Conservation (phyloP, 2,888 invertebrate genomes). For the Tachina grossa region DNA sequence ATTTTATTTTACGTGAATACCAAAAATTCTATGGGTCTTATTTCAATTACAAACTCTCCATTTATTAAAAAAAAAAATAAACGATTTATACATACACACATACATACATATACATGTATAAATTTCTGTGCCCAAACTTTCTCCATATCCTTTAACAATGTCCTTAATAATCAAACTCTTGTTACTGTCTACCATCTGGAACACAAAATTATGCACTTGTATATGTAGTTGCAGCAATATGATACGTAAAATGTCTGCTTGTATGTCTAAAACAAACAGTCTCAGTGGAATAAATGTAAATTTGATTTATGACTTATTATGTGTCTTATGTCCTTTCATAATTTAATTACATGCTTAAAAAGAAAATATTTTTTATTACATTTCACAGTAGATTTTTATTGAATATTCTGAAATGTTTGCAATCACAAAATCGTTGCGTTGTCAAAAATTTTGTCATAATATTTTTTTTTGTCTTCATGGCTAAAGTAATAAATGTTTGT, state of each 20-base stretch:
- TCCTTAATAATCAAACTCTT: conserved; percentile 54
- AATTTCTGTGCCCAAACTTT: background rate
- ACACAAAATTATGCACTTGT: background rate
- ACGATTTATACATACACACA: background rate
- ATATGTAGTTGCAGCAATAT: conserved; percentile 4
- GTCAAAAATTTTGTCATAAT: conserved; percentile 19
- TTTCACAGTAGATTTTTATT: conserved; percentile 40
- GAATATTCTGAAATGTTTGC: conserved; percentile 14
- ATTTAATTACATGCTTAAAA: conserved; percentile 79
- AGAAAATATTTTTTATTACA: conserved; percentile 7
- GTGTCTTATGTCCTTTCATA: conserved; percentile 81
- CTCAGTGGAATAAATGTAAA: conserved; percentile 78
- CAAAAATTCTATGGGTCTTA: too few species aligned
- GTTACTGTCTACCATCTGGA: conserved; percentile 44
- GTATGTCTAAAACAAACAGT: conserved; percentile 50
- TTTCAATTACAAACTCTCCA: too few species aligned
- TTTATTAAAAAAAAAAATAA: too few species aligned
- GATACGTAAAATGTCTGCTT: conserved; percentile 34
- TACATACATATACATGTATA: background rate
- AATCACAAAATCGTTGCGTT: background rate
- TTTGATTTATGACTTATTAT: conserved; percentile 82
- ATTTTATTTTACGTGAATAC: too few species aligned
- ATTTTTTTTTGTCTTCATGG: background rate
- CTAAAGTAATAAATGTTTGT: background rate
- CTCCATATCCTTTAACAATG: conserved; percentile 21